Percentiles rank a stretch among this genome's conserved stretches.
These are phyloP conservation scores for Halocaridina rubra DNA, from an alignment of 2,888 invertebrate genomes.

Conservation along the genomic window DNA sequence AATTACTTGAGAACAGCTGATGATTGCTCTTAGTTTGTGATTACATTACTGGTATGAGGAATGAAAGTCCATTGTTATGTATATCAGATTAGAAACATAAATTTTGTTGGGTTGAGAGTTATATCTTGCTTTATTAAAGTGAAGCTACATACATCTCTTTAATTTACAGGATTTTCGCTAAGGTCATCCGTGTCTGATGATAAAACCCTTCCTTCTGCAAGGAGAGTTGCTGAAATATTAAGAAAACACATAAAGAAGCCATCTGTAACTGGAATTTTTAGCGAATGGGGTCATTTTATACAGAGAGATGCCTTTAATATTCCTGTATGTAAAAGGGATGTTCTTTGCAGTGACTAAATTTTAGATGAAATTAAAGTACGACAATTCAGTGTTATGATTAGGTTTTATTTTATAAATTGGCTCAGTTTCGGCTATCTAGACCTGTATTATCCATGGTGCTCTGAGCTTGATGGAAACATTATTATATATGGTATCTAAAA, in stretches of 20 bases:
- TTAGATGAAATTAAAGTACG: no score
- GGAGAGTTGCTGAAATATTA: conserved; percentile 42
- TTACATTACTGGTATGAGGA: no score
- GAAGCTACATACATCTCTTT: no score
- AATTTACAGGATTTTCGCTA: conserved; percentile 51
- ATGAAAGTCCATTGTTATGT: no score
- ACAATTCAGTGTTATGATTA: background rate
- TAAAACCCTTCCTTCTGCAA: conserved; percentile 42
- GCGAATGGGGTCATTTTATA: conserved; percentile 55
- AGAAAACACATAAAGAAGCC: conserved; percentile 43
- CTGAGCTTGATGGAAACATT: background rate
- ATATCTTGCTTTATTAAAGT: no score
- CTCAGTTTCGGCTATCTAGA: background rate
- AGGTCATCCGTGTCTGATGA: conserved; percentile 28
- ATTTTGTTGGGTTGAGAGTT: no score
- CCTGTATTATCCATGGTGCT: background rate
- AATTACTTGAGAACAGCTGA: no score
- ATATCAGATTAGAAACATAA: no score
- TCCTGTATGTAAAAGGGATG: conserved; percentile 53
- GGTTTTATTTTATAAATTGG: no score
- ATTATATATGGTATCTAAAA: no score
- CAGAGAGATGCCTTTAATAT: conserved; percentile 57
- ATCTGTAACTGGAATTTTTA: conserved; percentile 29
- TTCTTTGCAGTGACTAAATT: no score
- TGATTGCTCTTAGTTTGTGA: no score